phyloP scores from a whole-genome alignment of 2,888 invertebrate species.

The Portevinia maculata region DNA sequence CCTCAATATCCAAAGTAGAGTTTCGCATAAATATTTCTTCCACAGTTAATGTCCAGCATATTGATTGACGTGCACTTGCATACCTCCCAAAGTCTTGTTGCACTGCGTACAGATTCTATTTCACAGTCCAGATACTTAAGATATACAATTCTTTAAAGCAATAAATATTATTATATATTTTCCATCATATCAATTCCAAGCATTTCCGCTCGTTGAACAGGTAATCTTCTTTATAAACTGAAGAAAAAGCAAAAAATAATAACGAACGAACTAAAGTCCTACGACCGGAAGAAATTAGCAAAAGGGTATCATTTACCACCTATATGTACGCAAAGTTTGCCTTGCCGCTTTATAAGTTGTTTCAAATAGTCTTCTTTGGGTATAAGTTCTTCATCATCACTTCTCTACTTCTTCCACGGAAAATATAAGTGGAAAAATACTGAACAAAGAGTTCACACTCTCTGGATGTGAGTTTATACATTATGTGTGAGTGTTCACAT shows the following conservation, averaged over 20 bases:
- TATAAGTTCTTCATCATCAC: not conserved
- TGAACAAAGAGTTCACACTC: constrained; percentile 3
- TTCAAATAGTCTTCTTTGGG: constrained; percentile 25
- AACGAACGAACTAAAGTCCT: constrained; percentile 51
- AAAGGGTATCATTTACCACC: constrained; percentile 72
- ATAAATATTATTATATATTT: constrained; percentile 2
- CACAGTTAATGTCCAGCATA: too few species aligned
- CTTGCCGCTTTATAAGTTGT: constrained; percentile 10
- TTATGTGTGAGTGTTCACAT: too few species aligned
- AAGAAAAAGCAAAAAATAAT: constrained; percentile 23
- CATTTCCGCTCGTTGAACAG: constrained; percentile 71
- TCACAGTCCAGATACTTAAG: too few species aligned
- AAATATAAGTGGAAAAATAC: constrained; percentile 15
- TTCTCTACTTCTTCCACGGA: constrained; percentile 10
- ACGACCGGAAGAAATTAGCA: constrained; percentile 73
- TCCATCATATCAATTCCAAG: constrained; percentile 63
- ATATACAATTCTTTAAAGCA: too few species aligned
- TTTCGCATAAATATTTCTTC: too few species aligned
- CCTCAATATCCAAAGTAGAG: too few species aligned
- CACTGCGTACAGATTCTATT: too few species aligned
- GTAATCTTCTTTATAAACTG: constrained; percentile 68
- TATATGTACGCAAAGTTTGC: constrained; percentile 15
- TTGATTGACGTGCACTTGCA: too few species aligned
- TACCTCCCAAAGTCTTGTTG: too few species aligned
- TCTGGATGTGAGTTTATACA: too few species aligned